Base-by-base conservation (phyloP, 1,140 invertebrate genomes). In the Drosophila parvula region DNA sequence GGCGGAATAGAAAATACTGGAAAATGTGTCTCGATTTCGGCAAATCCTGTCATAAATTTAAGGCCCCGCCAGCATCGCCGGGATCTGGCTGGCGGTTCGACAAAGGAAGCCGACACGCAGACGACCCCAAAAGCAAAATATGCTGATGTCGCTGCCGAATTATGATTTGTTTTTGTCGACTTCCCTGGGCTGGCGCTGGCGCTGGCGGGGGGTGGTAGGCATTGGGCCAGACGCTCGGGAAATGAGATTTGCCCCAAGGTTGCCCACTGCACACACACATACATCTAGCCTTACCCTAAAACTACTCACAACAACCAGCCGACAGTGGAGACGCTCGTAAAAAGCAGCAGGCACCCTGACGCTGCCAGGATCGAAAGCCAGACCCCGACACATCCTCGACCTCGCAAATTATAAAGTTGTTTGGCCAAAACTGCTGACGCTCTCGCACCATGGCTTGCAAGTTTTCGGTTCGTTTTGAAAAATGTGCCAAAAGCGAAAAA, bases 121-220 rank as follows among this genome's bases (percentile, higher is more conserved):
- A 80, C 74, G 61, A 64, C 50, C 62, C 65, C 48, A 45, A 55
- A 68, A 70, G 60, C 64, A 86, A 86, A 86, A 86, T 86, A 86
- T 86, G 83, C 83, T 86, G 83, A 86, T 89, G 84, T 79, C 83
- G 80, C 77, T 86, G 83, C 81, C 84, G 84, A 86, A 88, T 83
- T 89, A 86, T 86, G 83, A 86, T 86, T 86, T 86, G 83, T 86
- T 86, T 88, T 84, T 76, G 74, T 79, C 69, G 69, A 81, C 68
- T 78, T 32, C 44, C 16, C 10, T 22, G 22, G 4, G 11, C 43
- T 18, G 10, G 1, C 5, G 12, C 8, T 14, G 50, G 18, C 11
- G 11, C 50, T 18, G 65, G 41, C n/a, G 50, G 6, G 14, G 22
- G 34, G 27, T 10, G 30, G 57, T 10, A 4, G 28, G 30, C 10